Evolutionary conservation across 2,113 vertebrate genomes (phyloP), one percentile per base, ranked within the genome.

Genomic region (Synodontis membranacea): DNA sequence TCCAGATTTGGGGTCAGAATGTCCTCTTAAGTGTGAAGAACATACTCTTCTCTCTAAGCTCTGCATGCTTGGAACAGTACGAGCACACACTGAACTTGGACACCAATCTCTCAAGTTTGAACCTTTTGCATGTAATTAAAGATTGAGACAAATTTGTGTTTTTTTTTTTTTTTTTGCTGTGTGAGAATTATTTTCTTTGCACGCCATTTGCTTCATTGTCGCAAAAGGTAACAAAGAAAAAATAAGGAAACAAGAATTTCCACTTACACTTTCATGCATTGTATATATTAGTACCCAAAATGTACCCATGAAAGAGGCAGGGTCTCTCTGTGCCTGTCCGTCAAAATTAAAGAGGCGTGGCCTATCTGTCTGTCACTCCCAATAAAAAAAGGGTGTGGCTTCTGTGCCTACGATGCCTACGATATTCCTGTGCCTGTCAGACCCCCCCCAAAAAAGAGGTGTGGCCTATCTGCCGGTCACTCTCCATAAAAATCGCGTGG

Each of bases 1-100:
- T 76, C 54, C 44, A 34, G 68, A 84, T 37, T n/a, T 39, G 1
- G 60, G 83, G 52, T 84, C 83, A 84, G 70, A 46, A 84, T 19
- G 56, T 48, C 39, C 83, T 84, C 46, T 17, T 46, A 28, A 44
- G 60, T 2, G 80, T 44, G 39, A 82, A 48, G 56, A 66, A 82
- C 80, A 12, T 3, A 0, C 8, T 28, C 42, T 83, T 52, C 81
- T 66, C 25, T n/a, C 60, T 66, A 34, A 31, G 9, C 23, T 84
- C 54, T 9, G 37, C 0, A 28, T 60, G 54, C 39, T 60, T 37
- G 54, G 70, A 85, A 85, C 54, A 37, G 0, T 15, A 48, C 1
- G 17, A 78, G 39, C n/a, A 78, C 72, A 62, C 0, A 0, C 31
- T 70, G 52, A 76, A 85, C 72, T 48, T 23, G 72, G 84, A 78